A percentile compares a stretch with the other conserved stretches of the same genome.
phyloP scores from a whole-genome alignment of 2,113 vertebrate genomes.

The Seriola rivoliana region DNA sequence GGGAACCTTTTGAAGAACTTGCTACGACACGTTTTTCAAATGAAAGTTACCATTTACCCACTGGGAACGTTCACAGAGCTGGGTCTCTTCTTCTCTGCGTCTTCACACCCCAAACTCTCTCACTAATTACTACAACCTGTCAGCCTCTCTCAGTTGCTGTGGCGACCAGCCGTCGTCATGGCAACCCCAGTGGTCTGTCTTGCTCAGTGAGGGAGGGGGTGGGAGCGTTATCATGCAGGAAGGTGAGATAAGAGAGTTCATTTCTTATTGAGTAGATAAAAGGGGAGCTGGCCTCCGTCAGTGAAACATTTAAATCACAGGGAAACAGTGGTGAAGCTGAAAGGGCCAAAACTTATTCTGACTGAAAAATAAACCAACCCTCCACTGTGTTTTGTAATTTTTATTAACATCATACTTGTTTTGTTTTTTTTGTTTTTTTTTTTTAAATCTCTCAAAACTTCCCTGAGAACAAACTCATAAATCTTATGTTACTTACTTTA shows the following conservation, averaged over 20 bases:
- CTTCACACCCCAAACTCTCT: conserved; percentile 50
- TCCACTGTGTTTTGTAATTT: not conserved
- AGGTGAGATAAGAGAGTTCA: conserved; percentile 72
- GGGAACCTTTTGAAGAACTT: not conserved
- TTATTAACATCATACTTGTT: not conserved
- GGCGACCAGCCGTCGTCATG: conserved; percentile 75
- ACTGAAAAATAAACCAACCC: not conserved
- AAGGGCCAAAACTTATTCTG: not conserved
- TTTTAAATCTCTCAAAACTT: not conserved
- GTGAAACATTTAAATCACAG: conserved; percentile 60
- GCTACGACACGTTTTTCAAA: not conserved
- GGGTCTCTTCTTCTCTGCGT: not conserved
- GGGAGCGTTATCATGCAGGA: conserved; percentile 60
- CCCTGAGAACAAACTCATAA: not conserved
- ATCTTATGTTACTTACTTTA: conserved; percentile 3
- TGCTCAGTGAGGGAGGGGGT: conserved; percentile 18
- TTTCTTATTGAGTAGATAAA: conserved; percentile 55
- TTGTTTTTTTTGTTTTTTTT: not conserved
- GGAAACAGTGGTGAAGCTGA: not conserved
- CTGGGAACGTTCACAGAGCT: not conserved
- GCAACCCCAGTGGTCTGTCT: conserved; percentile 76
- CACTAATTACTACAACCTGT: conserved; percentile 74
- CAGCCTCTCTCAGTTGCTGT: conserved; percentile 76
- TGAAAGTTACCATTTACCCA: not conserved
- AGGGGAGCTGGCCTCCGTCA: conserved; percentile 60